Base-by-base conservation (phyloP, 2,113 vertebrate genomes). In the Pelobates fuscus region DNA sequence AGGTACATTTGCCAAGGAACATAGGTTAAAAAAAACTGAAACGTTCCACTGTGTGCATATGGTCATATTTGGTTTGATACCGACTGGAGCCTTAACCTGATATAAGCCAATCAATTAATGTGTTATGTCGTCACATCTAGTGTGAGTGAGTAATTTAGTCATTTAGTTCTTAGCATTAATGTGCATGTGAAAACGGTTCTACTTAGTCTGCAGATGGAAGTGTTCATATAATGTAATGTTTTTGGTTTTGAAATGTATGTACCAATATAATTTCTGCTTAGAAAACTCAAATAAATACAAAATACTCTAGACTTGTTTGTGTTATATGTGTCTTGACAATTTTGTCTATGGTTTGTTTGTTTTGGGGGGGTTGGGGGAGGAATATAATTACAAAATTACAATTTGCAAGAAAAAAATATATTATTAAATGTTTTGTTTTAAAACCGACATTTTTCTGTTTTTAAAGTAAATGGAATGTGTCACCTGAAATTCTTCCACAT, bases 11-110 rank as follows among this genome's bases (percentile, higher is more conserved):
- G 30, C 60, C 60, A 63, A 37, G 60, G 29, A 63, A 11, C 2
- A 23, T 21, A 23, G 5, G 17, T 61, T 37, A 10, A 37, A 37
- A 5, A 6, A 37, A 37, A 61, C 23, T 29, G 7, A 30, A n/a
- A n/a, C n/a, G n/a, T 61, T 26, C 25, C 29, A 25, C 23, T 29
- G 8, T 29, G 20, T 37, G 60, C 29, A 4, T 60, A 26, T 55
- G 20, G 52, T 55, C 17, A 5, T 55, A 3, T 61, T 61, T 37
- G 18, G 32, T 5, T 63, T 37, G 17, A 30, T 63, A 30, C 60
- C 60, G 20, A 63, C 30, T 63, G 60, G 27, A 32, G 60, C 60
- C 60, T 63, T 63, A 63, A 63, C 7, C 29, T 37, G 60, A 37
- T 63, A 26, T 63, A 63, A 14, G 24, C 24, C 27, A 62, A 62